Evolutionary conservation across 2,113 vertebrate species (phyloP).

Genomic region (Dolichotis patagonum): DNA sequence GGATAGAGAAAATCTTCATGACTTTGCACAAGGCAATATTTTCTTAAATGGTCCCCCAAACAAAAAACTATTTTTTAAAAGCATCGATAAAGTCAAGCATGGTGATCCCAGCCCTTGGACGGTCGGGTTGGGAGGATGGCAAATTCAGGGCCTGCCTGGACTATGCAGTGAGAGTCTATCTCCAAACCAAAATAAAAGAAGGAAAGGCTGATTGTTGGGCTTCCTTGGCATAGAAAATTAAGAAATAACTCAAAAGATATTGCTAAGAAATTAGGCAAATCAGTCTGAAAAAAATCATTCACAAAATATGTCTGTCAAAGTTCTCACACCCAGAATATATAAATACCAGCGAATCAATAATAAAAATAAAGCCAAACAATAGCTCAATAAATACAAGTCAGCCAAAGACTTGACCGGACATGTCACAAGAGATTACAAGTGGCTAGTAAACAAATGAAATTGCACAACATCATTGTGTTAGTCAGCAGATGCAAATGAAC

Average conservation of each 20-base stretch:
- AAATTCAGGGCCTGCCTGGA: not conserved
- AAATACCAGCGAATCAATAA: conserved; percentile 13
- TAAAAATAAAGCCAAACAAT: not conserved
- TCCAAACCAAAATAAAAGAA: not conserved
- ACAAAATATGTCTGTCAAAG: conserved; percentile 7
- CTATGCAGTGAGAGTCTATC: not conserved
- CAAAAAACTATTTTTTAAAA: not conserved
- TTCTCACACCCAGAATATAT: not conserved
- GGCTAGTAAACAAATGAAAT: not conserved
- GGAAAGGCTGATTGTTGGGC: not conserved
- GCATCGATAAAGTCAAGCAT: not conserved
- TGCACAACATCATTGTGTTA: not conserved
- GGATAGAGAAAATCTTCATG: not conserved
- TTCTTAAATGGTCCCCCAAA: not conserved
- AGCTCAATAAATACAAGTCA: not conserved
- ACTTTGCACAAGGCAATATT: not conserved
- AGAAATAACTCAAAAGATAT: not conserved
- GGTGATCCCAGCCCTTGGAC: not conserved
- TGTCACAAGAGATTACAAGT: not conserved
- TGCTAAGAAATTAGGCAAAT: not conserved
- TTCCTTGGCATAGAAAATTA: not conserved
- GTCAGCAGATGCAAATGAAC: conserved; percentile 43
- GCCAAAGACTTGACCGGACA: conserved; percentile 40
- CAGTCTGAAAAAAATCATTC: not conserved
- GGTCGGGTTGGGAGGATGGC: not conserved